These are phyloP conservation scores for Patella vulgata DNA, from an alignment of 1,140 invertebrate genomes.

Conservation along the genomic window DNA sequence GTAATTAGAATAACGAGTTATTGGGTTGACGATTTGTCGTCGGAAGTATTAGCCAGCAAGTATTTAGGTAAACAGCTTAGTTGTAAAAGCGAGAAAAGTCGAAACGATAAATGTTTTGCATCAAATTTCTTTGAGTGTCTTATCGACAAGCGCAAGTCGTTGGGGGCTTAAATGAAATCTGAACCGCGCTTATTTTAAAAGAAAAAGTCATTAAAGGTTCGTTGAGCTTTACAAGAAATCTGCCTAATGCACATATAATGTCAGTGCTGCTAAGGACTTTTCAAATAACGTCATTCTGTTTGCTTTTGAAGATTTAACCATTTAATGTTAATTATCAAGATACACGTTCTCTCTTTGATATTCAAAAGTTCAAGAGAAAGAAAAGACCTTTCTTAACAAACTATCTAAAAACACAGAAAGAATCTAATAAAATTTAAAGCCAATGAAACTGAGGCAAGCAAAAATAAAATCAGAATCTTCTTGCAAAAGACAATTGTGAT, in stretches of 20 bases:
- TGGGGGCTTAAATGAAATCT: constrained; percentile 6
- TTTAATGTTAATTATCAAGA: too few relatives aligned
- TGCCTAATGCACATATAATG: too few relatives aligned
- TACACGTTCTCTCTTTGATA: too few relatives aligned
- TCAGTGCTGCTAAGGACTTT: too few relatives aligned
- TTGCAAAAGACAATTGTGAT: too few relatives aligned
- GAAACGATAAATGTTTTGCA: constrained; percentile 6
- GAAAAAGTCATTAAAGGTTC: too few relatives aligned
- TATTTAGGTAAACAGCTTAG: constrained; percentile 6
- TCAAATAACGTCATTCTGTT: too few relatives aligned
- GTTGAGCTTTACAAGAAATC: too few relatives aligned
- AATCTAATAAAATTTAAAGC: neutral
- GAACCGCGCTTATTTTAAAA: neutral
- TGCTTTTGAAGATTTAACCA: too few relatives aligned
- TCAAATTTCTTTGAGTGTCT: constrained; percentile 1
- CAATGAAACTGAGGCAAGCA: neutral
- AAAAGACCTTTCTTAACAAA: too few relatives aligned
- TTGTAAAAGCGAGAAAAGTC: neutral
- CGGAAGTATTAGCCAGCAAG: neutral
- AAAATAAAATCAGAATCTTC: neutral
- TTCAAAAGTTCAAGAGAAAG: too few relatives aligned
- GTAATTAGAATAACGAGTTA: neutral
- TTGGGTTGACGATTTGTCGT: neutral
- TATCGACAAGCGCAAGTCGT: neutral
- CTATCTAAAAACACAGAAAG: too few relatives aligned